Evolutionary conservation across 2,113 vertebrate species (phyloP), one percentile per base, ranked within the genome.

Genomic region (Ictidomys tridecemlineatus): DNA sequence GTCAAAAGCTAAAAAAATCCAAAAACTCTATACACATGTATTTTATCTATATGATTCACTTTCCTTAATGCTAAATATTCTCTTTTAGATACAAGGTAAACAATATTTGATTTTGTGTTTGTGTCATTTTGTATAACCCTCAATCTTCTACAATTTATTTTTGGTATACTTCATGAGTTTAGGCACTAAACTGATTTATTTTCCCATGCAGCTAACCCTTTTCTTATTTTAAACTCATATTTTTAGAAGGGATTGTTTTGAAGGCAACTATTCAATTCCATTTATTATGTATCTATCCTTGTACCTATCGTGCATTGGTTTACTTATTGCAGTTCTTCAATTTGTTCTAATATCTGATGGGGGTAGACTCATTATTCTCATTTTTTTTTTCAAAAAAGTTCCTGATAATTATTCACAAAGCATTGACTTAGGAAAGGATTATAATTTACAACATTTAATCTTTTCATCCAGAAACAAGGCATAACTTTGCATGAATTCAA

Each of bases 311-410:
- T 87, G 70, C 6, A n/a, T 14, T 83, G 20, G 5, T 28, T 94
- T n/a, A 61, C 17, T 94, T 73, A n/a, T 18, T 74, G 1, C 26
- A 85, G 17, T 39, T 73, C 12, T 65, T 6, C 30, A 69, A 45
- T 77, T 67, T 92, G 10, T 76, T 96, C 89, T 72, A 83, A 63
- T 65, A 51, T 1, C 56, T 88, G 18, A 70, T 48, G n/a, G 32
- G 4, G 4, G 17, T 51, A 95, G 76, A 10, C 17, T 85, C 18
- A 56, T 84, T 80, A 91, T 63, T 91, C 39, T 85, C 72, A 69
- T 70, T 85, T 87, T 91, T 76, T 76, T 70, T 91, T 84, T 85
- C 65, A 45, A 89, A 87, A 88, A 48, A 26, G 8, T 42, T 89
- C 72, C 18, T 70, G 30, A 20, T 91, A 95, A 58, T 39, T 90